Evolutionary conservation across 2,888 invertebrate genomes (phyloP).

Genomic region (Stenoptilia bipunctidactyla): DNA sequence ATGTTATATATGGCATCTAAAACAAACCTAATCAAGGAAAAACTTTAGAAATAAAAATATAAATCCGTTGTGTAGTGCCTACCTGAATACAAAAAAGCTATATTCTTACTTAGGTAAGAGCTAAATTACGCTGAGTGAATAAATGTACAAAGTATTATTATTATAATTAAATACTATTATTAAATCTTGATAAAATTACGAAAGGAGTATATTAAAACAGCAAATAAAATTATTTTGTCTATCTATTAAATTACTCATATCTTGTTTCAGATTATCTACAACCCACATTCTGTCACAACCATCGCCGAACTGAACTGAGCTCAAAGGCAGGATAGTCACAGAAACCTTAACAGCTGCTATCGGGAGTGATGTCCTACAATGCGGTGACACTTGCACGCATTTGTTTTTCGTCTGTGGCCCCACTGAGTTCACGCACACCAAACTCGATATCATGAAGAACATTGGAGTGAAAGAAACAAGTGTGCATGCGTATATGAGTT

Average conservation of each 20-base stretch:
- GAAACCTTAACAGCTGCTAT: constrained; percentile 31
- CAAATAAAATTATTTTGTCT: too few relatives aligned
- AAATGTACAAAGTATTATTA: too few relatives aligned
- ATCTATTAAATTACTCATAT: not conserved
- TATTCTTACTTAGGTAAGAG: too few relatives aligned
- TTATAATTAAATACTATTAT: too few relatives aligned
- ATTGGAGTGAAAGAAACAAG: constrained; percentile 40
- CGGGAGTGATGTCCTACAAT: constrained; percentile 26
- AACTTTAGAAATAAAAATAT: too few relatives aligned
- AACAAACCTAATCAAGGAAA: too few relatives aligned
- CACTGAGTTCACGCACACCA: constrained; percentile 47
- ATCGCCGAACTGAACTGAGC: constrained; percentile 73
- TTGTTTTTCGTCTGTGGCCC: constrained; percentile 53
- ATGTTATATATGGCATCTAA: too few relatives aligned
- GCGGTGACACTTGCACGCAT: constrained; percentile 29
- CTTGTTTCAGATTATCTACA: constrained; percentile 72
- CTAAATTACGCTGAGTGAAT: too few relatives aligned
- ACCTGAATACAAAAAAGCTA: too few relatives aligned
- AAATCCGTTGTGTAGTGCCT: too few relatives aligned
- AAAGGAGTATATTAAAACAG: too few relatives aligned
- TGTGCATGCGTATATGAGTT: constrained; percentile 54
- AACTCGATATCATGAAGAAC: constrained; percentile 36
- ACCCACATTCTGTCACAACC: constrained; percentile 80
- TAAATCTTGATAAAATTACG: too few relatives aligned
- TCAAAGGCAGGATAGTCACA: constrained; percentile 60